Conservation (phyloP, 2,797 vertebrate genomes). For the Syngnathus acus region DNA sequence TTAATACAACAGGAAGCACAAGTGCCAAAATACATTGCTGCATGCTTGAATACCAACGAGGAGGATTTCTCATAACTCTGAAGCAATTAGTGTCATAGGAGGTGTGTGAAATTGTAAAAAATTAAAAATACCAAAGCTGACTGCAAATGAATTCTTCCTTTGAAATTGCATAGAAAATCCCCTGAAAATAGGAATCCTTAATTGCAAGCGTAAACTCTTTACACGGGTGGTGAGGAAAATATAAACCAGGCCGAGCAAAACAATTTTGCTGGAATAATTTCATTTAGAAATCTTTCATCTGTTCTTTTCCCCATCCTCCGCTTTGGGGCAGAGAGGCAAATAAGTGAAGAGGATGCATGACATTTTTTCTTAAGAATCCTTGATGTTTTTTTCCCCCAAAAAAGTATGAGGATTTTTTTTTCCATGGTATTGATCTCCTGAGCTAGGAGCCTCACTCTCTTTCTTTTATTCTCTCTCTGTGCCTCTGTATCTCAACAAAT, state of each 20-base stretch:
- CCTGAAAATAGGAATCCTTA: slow-evolving; percentile 60
- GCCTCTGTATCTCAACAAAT: slow-evolving; percentile 14
- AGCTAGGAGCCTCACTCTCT: background rate
- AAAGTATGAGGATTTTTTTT: slow-evolving; percentile 24
- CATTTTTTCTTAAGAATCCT: slow-evolving; percentile 11
- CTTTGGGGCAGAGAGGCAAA: slow-evolving; percentile 17
- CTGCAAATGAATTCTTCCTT: slow-evolving; percentile 63
- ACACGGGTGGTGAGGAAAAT: slow-evolving; percentile 39
- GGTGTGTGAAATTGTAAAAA: slow-evolving; percentile 60
- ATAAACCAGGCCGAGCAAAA: slow-evolving; percentile 39
- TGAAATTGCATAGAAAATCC: slow-evolving; percentile 60
- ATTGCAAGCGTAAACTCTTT: slow-evolving; percentile 51
- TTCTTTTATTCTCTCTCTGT: background rate
- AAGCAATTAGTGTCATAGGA: slow-evolving; percentile 58
- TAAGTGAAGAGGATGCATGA: slow-evolving; percentile 17
- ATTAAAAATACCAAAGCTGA: slow-evolving; percentile 49
- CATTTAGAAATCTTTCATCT: slow-evolving; percentile 1
- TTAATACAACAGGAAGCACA: background rate
- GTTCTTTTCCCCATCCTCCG: slow-evolving; percentile 24
- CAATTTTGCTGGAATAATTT: slow-evolving; percentile 34
- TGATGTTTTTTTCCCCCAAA: slow-evolving; percentile 3
- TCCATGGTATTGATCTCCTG: slow-evolving; percentile 31
- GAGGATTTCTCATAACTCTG: slow-evolving; percentile 25
- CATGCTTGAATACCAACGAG: slow-evolving; percentile 7
- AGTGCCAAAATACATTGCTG: background rate